Evolutionary conservation across 2,888 invertebrate genomes (phyloP), one percentile per base, ranked within the genome.

Genomic region (Stegana nigrithorax): DNA sequence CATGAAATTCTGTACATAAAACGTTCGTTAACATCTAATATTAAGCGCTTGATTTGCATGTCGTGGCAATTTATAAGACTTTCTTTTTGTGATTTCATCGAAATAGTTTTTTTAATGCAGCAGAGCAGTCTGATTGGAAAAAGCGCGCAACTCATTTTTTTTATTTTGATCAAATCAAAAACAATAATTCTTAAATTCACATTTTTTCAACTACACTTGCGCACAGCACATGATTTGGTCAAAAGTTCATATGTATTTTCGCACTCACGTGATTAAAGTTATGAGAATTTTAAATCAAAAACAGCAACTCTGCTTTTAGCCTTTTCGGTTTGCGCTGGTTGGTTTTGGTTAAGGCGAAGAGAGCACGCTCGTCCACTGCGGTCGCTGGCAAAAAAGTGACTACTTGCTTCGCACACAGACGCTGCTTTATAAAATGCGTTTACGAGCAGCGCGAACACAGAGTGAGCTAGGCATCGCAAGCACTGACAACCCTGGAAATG

Each of bases 241-340:
- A 39, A 39, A 39, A n/a, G 17, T 6, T 29, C 6, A 39, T 14
- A n/a, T 8, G n/a, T 62, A 64, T 65, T 63, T 63, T 68, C 69
- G 90, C 92, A 90, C 91, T 91, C 91, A 92, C 92, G 91, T 90
- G 90, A 91, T 91, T 89, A 88, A 91, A 91, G n/a, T n/a, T n/a
- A n/a, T 91, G 91, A 90, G 86, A 59, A 58, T 56, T 67, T 76
- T 73, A 89, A 89, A 87, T 89, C 90, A 91, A 92, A 92, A 92
- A 92, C 92, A 92, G 92, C 72, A 80, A 67, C 73, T 63, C 50
- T 73, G 72, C 72, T 81, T 78, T 78, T 78, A 73, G 75, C 78
- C 67, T 69, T 92, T 91, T 81, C 75, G 71, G 77, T 64, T 72
- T 71, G 67, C 65, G 68, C 70, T 75, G 74, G 68, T 68, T 75